Evolutionary conservation across 2,888 invertebrate genomes (phyloP).

Genomic region (Apotomis turbidana): DNA sequence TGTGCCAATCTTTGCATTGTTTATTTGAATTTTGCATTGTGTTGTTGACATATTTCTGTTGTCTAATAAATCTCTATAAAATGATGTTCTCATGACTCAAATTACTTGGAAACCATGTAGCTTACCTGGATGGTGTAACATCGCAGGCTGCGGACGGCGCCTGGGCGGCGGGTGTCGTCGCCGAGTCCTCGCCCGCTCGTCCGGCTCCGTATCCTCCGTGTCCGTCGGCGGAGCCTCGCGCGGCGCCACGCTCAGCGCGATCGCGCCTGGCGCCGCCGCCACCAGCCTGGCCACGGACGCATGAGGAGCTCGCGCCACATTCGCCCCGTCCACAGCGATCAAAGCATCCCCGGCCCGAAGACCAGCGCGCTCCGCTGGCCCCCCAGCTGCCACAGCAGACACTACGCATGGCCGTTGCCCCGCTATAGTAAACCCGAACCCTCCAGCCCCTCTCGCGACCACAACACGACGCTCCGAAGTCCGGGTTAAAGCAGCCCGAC

Average conservation of each 20-base stretch:
- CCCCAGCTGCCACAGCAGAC: constrained; percentile 94
- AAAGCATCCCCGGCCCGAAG: constrained; percentile 96
- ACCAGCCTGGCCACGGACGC: constrained; percentile 96
- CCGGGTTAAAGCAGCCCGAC: constrained; percentile 68
- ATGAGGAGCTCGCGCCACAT: constrained; percentile 95
- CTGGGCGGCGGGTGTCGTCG: constrained; percentile 74
- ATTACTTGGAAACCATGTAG: background rate
- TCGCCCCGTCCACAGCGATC: constrained; percentile 95
- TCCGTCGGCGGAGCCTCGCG: constrained; percentile 76
- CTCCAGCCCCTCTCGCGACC: constrained; percentile 92
- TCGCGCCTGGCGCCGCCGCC: constrained; percentile 92
- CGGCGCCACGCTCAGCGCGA: constrained; percentile 92
- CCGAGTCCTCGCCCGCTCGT: constrained; percentile 71
- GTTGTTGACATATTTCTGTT: too few species aligned
- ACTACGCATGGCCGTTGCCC: constrained; percentile 98
- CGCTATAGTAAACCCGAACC: constrained; percentile 99
- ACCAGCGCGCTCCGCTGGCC: constrained; percentile 95
- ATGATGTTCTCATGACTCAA: too few species aligned
- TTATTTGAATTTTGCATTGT: too few species aligned
- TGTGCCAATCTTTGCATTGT: too few species aligned
- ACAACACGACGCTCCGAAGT: constrained; percentile 91
- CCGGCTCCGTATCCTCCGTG: constrained; percentile 78
- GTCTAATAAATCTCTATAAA: too few species aligned
- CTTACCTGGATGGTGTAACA: constrained; percentile 72
- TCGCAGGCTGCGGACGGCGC: constrained; percentile 68